Evolutionary conservation across 2,888 invertebrate species (phyloP), one percentile per base, ranked within the genome.

Genomic region (Aspidiotus destructor): DNA sequence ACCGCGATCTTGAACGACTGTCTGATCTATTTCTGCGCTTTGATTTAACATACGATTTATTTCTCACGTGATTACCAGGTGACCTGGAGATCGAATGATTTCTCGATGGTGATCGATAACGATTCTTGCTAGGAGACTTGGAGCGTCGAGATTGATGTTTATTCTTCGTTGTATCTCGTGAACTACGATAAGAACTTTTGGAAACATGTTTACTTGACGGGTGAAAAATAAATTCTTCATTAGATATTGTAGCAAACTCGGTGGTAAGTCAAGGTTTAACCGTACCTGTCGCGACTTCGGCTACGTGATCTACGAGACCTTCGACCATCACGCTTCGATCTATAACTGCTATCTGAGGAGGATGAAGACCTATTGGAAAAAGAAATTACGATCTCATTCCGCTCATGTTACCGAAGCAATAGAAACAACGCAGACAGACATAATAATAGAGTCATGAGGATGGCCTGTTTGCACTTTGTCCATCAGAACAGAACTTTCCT

Each of bases 281-380:
- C 41, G 13, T 64, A 64, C 64, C 64, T 64, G 42, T 57, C 64
- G 55, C 64, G 11, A 64, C 54, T 55, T 55, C 41, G 53, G 28
- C 64, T 64, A 11, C 64, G 41, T 8, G 64, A 64, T 55, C 55
- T 53, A 42, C 64, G 64, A 55, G 53, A 54, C 44, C 57, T 17
- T 57, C 64, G 41, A 15, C 42, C 16, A n/a, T 41, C 41, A 54
- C 28, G 55, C 17, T 55, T 64, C 15, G 9, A 8, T 42, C 42
- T 55, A 42, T 55, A 57, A 44, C 64, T 64, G 17, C 55, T 57
- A 17, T 54, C 55, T 11, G 64, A 64, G 1, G 64, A 64, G 2
- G 53, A 55, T 15, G 64, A 64, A 41, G 64, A 64, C 41, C 64
- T 64, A 28, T 28, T 28, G 28, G 28, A 42, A 15, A 28, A 9